These are phyloP conservation scores for Protonemura montana DNA, from an alignment of 2,888 invertebrate genomes.

Conservation along the genomic window DNA sequence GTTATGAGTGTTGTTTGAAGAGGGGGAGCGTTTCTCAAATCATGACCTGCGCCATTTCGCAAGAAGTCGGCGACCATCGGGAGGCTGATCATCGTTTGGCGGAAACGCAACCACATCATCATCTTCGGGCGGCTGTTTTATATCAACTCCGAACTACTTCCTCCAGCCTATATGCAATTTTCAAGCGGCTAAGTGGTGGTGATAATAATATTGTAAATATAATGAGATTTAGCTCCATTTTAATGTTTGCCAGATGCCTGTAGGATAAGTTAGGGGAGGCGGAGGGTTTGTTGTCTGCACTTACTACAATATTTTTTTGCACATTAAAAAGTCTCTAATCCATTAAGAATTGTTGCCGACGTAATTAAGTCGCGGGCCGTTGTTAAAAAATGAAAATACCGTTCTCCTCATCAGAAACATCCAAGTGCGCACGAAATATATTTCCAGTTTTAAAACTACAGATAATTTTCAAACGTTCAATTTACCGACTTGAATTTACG, in stretches of 20 bases:
- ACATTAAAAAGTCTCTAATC: constrained; percentile 29
- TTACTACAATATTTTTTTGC: constrained; percentile 19
- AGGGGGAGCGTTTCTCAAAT: constrained; percentile 12
- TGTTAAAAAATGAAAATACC: background rate
- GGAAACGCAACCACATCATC: constrained; percentile 2
- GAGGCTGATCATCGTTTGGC: background rate
- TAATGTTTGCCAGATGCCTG: constrained; percentile 21
- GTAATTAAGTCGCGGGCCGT: background rate
- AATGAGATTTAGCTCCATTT: background rate
- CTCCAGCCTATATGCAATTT: background rate
- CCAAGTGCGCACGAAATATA: too few species aligned
- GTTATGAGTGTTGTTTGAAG: background rate
- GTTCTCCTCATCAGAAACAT: too few species aligned
- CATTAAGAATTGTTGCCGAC: constrained; percentile 10
- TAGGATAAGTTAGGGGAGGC: background rate
- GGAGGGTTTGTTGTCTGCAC: background rate
- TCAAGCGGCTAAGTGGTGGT: background rate
- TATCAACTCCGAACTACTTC: constrained; percentile 2
- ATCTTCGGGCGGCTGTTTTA: background rate
- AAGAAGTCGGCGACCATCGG: background rate
- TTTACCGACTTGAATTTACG: background rate
- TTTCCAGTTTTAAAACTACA: background rate
- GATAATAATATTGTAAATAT: background rate
- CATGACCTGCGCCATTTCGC: constrained; percentile 15
- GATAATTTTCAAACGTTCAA: too few species aligned